Conservation (phyloP, 2,888 invertebrate species). For the Ectropis crepuscularia region DNA sequence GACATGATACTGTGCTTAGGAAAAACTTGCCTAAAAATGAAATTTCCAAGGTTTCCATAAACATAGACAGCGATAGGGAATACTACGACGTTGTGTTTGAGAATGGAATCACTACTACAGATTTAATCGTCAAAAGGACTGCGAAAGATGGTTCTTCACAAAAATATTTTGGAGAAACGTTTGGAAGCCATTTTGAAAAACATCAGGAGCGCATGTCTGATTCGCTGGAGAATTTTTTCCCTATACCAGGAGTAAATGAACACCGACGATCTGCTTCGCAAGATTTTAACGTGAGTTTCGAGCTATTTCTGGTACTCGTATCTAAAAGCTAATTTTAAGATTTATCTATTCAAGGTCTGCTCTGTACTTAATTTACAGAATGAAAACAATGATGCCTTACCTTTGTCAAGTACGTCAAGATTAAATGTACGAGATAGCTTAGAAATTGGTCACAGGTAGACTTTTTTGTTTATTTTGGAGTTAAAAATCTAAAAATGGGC, state of each 20-base stretch:
- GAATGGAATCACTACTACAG: conserved; percentile 54
- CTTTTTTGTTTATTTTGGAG: conserved; percentile 34
- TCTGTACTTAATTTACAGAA: conserved; percentile 54
- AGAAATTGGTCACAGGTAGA: conserved; percentile 70
- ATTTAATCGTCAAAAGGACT: conserved; percentile 57
- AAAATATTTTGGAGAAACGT: conserved; percentile 37
- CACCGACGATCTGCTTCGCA: conserved; percentile 27
- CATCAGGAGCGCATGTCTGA: conserved; percentile 37
- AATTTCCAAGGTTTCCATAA: conserved; percentile 62
- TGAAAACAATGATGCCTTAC: conserved; percentile 41
- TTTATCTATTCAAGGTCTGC: not conserved
- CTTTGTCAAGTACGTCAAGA: conserved; percentile 45
- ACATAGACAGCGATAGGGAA: conserved; percentile 66
- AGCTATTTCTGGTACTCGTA: not conserved
- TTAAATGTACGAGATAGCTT: conserved; percentile 68
- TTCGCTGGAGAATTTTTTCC: conserved; percentile 39
- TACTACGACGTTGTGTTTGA: conserved; percentile 61
- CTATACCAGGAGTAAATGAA: not conserved
- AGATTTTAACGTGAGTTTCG: conserved; percentile 18
- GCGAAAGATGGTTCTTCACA: conserved; percentile 46
- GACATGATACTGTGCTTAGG: conserved; percentile 40
- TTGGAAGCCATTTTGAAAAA: conserved; percentile 11
- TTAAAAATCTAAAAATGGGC: not conserved
- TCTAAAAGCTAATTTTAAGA: not conserved
- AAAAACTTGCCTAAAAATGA: conserved; percentile 42